Evolutionary conservation across 2,888 invertebrate species (phyloP).

Genomic region (Dasysyrphus albostriatus): DNA sequence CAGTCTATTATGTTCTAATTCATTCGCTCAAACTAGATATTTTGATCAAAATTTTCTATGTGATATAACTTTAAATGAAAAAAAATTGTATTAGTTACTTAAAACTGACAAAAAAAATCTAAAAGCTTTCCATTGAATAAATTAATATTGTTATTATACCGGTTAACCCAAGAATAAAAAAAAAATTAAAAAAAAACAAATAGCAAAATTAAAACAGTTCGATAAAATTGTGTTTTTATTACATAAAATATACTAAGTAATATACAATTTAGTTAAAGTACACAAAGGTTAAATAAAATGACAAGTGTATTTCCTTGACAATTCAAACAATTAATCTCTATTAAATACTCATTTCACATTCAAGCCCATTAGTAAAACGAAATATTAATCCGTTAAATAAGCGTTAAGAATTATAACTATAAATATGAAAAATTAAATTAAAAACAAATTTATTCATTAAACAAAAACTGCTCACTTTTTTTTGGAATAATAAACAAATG

Average conservation of each 20-base stretch:
- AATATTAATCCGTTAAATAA: neutral
- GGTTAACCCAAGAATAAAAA: neutral
- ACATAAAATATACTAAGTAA: neutral
- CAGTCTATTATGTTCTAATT: too few relatives aligned
- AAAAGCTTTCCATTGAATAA: conserved; percentile 32
- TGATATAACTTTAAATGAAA: neutral
- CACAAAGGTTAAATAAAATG: neutral
- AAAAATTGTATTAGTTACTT: too few relatives aligned
- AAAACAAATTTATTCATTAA: neutral
- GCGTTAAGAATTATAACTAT: neutral
- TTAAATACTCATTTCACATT: neutral
- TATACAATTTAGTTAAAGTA: neutral
- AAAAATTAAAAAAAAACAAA: neutral
- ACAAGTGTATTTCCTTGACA: neutral
- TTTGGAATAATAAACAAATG: neutral
- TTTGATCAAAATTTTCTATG: too few relatives aligned
- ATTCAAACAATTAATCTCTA: neutral
- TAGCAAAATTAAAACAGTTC: neutral
- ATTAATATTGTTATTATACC: neutral
- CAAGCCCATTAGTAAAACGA: neutral
- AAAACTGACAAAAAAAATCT: neutral
- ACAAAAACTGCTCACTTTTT: neutral
- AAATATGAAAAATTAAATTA: neutral
- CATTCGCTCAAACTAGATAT: too few relatives aligned
- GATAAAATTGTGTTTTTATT: neutral